A percentile compares a stretch with the other conserved stretches of the same genome.
These are phyloP conservation scores for Lutjanus campechanus DNA, from an alignment of 2,797 vertebrate genomes.

Conservation along the genomic window DNA sequence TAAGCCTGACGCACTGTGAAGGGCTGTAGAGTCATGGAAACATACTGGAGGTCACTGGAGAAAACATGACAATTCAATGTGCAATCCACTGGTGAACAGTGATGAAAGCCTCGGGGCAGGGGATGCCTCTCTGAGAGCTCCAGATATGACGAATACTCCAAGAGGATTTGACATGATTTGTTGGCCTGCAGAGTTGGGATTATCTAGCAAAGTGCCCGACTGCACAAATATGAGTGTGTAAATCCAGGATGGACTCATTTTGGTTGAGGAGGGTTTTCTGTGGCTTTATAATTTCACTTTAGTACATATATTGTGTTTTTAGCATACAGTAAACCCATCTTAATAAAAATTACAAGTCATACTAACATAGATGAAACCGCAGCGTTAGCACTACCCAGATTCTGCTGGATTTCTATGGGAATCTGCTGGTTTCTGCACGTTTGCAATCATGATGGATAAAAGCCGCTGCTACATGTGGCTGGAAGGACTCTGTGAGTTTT, in stretches of 20 bases:
- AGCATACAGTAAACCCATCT: slow-evolving; percentile 12
- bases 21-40: slow-evolving; percentile 19
- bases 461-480: slow-evolving; percentile 4
- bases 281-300: slow-evolving; percentile 47
- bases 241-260: slow-evolving; percentile 48
- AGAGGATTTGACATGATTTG: slow-evolving; percentile 58
- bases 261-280: slow-evolving; percentile 22
- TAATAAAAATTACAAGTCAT: slow-evolving; percentile 14
- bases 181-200: slow-evolving; percentile 52
- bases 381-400: slow-evolving; percentile 5
- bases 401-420: neutral
- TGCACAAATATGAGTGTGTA: slow-evolving; percentile 48
- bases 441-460: slow-evolving; percentile 18
- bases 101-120: slow-evolving; percentile 34
- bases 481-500: neutral
- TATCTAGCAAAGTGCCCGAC: slow-evolving; percentile 50
- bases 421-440: slow-evolving; percentile 13
- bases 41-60: slow-evolving; percentile 32
- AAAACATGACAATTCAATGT: slow-evolving; percentile 37
- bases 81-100: slow-evolving; percentile 28
- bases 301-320: slow-evolving; percentile 47
- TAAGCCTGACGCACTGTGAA: slow-evolving; percentile 34
- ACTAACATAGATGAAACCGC: slow-evolving; percentile 39
- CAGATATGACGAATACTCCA: slow-evolving; percentile 47
- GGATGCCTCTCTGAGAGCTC: slow-evolving; percentile 34